phyloP scores from a whole-genome alignment of 2,888 invertebrate species.

The Syritta pipiens region DNA sequence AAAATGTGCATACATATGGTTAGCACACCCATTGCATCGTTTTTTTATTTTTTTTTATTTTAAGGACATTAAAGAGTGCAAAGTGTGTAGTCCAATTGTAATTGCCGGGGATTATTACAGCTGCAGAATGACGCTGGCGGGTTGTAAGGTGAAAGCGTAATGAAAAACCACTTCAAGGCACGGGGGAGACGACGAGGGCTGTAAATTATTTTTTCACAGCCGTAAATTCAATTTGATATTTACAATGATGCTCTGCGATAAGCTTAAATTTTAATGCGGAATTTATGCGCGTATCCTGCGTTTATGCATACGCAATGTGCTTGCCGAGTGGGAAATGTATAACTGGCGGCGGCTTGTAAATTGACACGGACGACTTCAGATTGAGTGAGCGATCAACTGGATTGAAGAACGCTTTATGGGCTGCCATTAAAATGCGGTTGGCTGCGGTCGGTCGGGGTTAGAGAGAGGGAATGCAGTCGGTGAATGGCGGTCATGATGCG shows the following conservation, averaged over 20 bases:
- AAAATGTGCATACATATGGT: no score
- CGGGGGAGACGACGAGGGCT: constrained; percentile 5
- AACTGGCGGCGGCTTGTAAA: background rate
- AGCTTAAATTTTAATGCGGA: constrained; percentile 30
- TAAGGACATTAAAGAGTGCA: constrained; percentile 32
- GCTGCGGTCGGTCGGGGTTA: background rate
- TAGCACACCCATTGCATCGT: no score
- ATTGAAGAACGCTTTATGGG: background rate
- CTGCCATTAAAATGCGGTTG: background rate
- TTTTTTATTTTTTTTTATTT: constrained; percentile 21
- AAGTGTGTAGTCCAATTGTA: constrained; percentile 41
- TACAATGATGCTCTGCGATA: constrained; percentile 25
- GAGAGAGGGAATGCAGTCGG: no score
- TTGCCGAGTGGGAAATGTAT: no score
- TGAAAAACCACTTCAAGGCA: no score
- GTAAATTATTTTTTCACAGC: constrained; percentile 48
- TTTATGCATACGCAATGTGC: background rate
- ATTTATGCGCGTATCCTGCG: constrained; percentile 12
- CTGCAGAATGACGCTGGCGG: background rate
- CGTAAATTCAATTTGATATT: constrained; percentile 52
- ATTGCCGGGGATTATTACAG: constrained; percentile 35
- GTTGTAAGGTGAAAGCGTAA: background rate
- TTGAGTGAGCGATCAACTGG: background rate
- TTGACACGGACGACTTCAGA: background rate
- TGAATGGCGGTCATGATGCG: no score